Percentiles rank a stretch among this genome's conserved stretches.
Conservation (phyloP, 2,113 vertebrate species). For the Camelus bactrianus region DNA sequence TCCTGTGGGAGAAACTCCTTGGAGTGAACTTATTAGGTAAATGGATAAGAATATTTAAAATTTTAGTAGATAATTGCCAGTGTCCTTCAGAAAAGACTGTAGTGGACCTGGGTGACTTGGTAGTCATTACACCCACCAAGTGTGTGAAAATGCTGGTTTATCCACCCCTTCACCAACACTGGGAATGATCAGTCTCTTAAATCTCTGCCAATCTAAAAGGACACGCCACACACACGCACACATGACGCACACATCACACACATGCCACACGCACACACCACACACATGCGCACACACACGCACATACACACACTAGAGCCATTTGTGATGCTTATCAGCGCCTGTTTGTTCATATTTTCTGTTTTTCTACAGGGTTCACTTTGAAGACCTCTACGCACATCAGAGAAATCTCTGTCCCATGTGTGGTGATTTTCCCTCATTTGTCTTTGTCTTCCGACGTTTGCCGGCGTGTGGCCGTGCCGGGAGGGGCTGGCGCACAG, state of each 20-base stretch:
- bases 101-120: not conserved
- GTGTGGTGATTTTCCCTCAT: not conserved
- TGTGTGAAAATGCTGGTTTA: not conserved
- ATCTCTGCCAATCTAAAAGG: not conserved
- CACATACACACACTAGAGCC: not conserved
- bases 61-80: constrained; percentile 6
- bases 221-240: not conserved
- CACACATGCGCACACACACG: not conserved
- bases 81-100: not conserved
- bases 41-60: not conserved
- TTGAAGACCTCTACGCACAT: not conserved
- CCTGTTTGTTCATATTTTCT: not conserved
- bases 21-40: not conserved
- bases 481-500: not conserved
- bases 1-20: not conserved
- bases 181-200: not conserved
- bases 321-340: not conserved
- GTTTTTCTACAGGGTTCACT: not conserved
- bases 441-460: not conserved
- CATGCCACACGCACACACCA: not conserved
- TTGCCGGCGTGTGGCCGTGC: accelerated
- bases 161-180: not conserved
- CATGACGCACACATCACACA: not conserved
- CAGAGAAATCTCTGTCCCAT: not conserved
- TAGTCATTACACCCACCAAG: not conserved